Evolutionary conservation across 1,140 invertebrate species (phyloP).

Genomic region (Papilio polytes): DNA sequence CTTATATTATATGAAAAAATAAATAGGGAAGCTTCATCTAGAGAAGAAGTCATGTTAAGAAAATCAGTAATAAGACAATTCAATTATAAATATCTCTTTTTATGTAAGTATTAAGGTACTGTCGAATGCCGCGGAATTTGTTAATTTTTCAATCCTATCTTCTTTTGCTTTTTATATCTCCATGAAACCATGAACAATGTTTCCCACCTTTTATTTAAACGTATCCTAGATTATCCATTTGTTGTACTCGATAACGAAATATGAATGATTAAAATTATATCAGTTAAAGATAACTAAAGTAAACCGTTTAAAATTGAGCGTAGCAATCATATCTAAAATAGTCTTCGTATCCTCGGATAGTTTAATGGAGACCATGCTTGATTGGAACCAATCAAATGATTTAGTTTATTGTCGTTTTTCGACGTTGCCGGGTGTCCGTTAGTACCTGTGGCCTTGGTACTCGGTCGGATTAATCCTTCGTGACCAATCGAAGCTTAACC

Average conservation of each 20-base stretch:
- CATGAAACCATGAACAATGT: not conserved
- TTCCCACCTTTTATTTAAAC: not conserved
- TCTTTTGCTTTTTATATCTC: not conserved
- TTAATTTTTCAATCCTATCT: not conserved
- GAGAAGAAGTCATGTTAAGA: not conserved
- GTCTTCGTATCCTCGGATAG: slow-evolving; percentile 50
- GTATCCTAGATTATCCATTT: not conserved
- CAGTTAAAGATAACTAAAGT: slow-evolving; percentile 36
- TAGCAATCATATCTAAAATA: slow-evolving; percentile 56
- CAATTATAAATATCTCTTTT: no score
- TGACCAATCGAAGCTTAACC: slow-evolving; percentile 65
- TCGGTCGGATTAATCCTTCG: slow-evolving; percentile 62
- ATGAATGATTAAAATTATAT: slow-evolving; percentile 45
- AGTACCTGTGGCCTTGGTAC: slow-evolving; percentile 63
- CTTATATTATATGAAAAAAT: no score
- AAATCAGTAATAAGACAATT: no score
- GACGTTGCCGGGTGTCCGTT: slow-evolving; percentile 47
- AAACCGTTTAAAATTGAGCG: slow-evolving; percentile 53
- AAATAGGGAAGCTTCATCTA: not conserved
- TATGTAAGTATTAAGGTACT: not conserved
- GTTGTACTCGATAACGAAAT: slow-evolving; percentile 11
- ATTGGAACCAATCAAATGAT: slow-evolving; percentile 79
- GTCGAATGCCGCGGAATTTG: not conserved
- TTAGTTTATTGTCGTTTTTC: slow-evolving; percentile 69
- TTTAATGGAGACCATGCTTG: slow-evolving; percentile 72